Evolutionary conservation across 2,797 vertebrate species (phyloP).

Genomic region (Tachyglossus aculeatus): DNA sequence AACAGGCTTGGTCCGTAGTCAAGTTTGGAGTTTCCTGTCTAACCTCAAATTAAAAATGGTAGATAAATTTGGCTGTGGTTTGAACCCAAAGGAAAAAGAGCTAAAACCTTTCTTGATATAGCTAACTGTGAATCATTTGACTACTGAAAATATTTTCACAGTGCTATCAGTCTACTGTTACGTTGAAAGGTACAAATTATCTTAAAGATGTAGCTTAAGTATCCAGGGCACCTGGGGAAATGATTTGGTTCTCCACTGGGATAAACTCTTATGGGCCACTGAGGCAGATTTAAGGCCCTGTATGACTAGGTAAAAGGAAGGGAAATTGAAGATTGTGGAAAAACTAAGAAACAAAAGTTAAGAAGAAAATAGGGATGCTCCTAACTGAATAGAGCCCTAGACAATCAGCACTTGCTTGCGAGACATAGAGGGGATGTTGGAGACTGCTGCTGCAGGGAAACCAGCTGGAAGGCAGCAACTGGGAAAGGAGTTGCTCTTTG

Average conservation of each 20-base stretch:
- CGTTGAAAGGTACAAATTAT: constrained; percentile 60
- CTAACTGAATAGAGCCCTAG: too few species aligned
- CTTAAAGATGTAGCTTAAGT: constrained; percentile 69
- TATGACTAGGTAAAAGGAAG: constrained; percentile 50
- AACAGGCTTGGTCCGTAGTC: background rate
- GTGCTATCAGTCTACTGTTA: constrained; percentile 71
- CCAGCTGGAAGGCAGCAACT: too few species aligned
- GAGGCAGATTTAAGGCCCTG: too few species aligned
- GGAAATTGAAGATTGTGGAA: constrained; percentile 34
- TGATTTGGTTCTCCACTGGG: constrained; percentile 68
- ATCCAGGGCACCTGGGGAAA: constrained; percentile 63
- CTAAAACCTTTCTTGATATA: constrained; percentile 41
- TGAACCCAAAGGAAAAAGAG: background rate
- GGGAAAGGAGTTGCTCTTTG: too few species aligned
- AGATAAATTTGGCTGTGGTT: constrained; percentile 32
- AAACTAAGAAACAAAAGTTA: too few species aligned
- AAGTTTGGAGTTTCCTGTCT: background rate
- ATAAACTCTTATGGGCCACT: constrained; percentile 66
- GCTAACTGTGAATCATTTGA: constrained; percentile 40
- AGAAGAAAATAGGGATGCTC: too few species aligned
- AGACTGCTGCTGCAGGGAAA: too few species aligned
- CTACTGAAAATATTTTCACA: constrained; percentile 51
- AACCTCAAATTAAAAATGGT: background rate
- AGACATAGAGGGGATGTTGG: too few species aligned
- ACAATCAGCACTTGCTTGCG: too few species aligned